phyloP scores from a whole-genome alignment of 2,888 invertebrate genomes.

The Heliconius hortense region DNA sequence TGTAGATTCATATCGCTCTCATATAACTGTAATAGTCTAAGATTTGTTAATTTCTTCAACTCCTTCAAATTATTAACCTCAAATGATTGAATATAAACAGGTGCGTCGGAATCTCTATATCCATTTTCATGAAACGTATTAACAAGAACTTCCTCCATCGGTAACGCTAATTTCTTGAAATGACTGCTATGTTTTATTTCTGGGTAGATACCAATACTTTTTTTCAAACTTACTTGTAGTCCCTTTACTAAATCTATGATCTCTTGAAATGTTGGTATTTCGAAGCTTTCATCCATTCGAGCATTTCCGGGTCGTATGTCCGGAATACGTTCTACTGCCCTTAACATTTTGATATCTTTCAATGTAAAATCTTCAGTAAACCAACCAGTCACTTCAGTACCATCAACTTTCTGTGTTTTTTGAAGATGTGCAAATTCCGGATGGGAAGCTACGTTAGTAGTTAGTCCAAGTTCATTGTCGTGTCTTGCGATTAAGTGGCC shows the following conservation, averaged over 20 bases:
- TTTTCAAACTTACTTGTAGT: constrained; percentile 59
- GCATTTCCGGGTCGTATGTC: constrained; percentile 65
- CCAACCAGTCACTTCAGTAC: constrained; percentile 61
- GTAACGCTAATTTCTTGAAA: constrained; percentile 62
- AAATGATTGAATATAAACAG: constrained; percentile 73
- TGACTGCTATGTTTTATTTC: constrained; percentile 73
- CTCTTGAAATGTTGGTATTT: constrained; percentile 70
- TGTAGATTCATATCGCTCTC: constrained; percentile 48
- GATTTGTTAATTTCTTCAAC: constrained; percentile 61
- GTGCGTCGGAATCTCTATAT: constrained; percentile 58
- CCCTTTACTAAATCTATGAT: constrained; percentile 70
- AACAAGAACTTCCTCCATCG: constrained; percentile 66
- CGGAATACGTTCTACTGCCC: constrained; percentile 69
- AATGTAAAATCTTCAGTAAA: constrained; percentile 75
- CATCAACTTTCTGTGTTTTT: constrained; percentile 64
- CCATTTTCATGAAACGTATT: constrained; percentile 66
- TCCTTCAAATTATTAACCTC: constrained; percentile 71
- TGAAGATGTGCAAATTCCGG: constrained; percentile 65
- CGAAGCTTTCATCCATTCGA: constrained; percentile 62
- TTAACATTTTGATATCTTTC: constrained; percentile 67
- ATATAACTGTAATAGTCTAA: constrained; percentile 66
- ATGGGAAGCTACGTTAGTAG: constrained; percentile 63
- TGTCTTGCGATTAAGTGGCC: constrained; percentile 70
- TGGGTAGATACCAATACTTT: constrained; percentile 68
- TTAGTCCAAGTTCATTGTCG: constrained; percentile 68